phyloP scores from a whole-genome alignment of 2,888 invertebrate species.

The Pammene fasciana region DNA sequence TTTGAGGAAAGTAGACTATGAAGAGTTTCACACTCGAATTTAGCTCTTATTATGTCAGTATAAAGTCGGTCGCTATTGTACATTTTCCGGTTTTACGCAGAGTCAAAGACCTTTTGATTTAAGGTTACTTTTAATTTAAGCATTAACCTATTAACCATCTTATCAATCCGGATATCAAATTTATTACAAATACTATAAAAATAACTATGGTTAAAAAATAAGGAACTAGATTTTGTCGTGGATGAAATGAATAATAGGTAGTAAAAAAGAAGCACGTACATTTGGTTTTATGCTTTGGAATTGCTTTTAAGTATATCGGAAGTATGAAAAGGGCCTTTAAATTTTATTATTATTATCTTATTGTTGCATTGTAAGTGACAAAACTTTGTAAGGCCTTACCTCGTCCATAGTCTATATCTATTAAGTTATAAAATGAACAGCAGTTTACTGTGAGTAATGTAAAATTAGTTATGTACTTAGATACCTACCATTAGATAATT shows the following conservation, averaged over 20 bases:
- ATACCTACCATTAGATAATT: no score
- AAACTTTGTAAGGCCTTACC: no score
- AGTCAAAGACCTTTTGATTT: constrained; percentile 14
- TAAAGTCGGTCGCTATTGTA: no score
- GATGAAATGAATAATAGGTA: background rate
- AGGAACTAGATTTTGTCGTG: constrained; percentile 12
- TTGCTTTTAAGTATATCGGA: constrained; percentile 7
- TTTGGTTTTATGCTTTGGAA: constrained; percentile 4
- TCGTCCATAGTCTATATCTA: no score
- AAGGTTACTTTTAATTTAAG: background rate
- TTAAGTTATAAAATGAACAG: background rate
- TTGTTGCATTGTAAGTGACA: background rate
- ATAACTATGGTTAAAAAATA: constrained; percentile 2
- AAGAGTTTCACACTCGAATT: no score
- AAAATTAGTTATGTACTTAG: no score
- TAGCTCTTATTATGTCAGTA: no score
- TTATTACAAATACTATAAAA: background rate
- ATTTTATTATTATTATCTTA: background rate
- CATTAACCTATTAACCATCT: background rate
- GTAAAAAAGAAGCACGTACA: constrained; percentile 2
- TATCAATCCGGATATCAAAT: constrained; percentile 30
- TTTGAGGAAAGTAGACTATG: constrained; percentile 13
- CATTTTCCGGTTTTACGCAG: background rate
- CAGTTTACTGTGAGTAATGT: no score
- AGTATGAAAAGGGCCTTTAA: constrained; percentile 1